Conservation (phyloP, 1,140 invertebrate species). For the Tenebrio molitor region DNA sequence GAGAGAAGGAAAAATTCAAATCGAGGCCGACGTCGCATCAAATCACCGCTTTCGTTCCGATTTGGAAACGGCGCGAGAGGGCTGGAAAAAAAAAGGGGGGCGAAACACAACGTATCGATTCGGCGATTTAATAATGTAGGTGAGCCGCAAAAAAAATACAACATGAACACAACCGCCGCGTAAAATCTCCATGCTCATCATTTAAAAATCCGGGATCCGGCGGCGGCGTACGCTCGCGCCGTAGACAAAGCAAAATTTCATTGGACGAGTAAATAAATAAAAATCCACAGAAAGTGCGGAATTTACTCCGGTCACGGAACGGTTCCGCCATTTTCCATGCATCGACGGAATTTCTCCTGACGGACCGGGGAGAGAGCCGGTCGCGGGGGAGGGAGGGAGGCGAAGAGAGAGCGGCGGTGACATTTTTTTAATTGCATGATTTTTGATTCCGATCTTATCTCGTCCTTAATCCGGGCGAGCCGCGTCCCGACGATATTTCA, state of each 20-base stretch:
- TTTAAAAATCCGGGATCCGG: neutral
- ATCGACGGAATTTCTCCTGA: no score
- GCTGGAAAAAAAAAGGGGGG: neutral
- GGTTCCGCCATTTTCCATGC: no score
- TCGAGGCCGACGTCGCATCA: neutral
- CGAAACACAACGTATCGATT: slow-evolving; percentile 14
- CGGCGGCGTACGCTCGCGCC: neutral
- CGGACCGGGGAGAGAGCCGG: no score
- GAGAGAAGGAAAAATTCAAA: no score
- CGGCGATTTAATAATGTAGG: slow-evolving; percentile 8
- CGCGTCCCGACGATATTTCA: slow-evolving; percentile 8
- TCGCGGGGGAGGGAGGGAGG: no score
- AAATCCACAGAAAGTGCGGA: no score
- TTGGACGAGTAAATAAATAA: neutral
- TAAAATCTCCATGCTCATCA: slow-evolving; percentile 1
- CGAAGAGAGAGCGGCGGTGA: neutral
- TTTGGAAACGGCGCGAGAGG: neutral
- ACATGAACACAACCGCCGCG: neutral
- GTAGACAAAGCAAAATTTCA: neutral
- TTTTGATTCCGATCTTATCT: slow-evolving; percentile 22
- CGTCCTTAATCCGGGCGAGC: neutral
- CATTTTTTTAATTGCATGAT: slow-evolving; percentile 11
- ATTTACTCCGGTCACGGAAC: no score
- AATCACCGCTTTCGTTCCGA: neutral
- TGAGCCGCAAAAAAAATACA: neutral